Evolutionary conservation across 2,888 invertebrate genomes (phyloP).

Genomic region (Proisotoma minuta): DNA sequence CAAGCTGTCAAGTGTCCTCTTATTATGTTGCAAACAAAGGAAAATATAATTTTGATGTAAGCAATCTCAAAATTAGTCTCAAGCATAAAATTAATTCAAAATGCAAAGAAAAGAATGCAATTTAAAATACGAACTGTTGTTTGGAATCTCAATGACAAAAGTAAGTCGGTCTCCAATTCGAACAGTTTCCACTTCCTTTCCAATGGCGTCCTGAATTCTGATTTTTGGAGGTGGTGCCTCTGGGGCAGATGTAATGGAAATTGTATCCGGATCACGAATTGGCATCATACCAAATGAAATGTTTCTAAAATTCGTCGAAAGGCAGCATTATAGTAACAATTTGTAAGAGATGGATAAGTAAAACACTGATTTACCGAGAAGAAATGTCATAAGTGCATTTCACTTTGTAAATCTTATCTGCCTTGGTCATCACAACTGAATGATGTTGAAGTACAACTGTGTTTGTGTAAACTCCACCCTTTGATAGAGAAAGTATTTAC

Average conservation of each 20-base stretch:
- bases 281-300: conserved; percentile 97
- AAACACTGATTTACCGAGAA: conserved; percentile 53
- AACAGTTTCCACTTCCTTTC: conserved; percentile 87
- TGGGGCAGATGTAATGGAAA: conserved; percentile 89
- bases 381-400: conserved; percentile 95
- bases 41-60: too few relatives aligned
- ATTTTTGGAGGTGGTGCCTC: conserved; percentile 92
- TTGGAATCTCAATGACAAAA: conserved; percentile 92
- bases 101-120: too few relatives aligned
- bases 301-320: conserved; percentile 70
- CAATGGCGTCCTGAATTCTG: conserved; percentile 78
- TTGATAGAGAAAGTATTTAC: conserved; percentile 6
- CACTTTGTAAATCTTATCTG: conserved; percentile 93
- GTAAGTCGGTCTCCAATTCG: conserved; percentile 90
- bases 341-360: neutral
- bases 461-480: conserved; percentile 90
- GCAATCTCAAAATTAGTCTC: too few relatives aligned
- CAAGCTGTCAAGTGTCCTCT: too few relatives aligned
- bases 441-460: conserved; percentile 92
- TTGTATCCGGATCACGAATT: conserved; percentile 92
- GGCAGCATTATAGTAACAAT: neutral
- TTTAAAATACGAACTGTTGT: conserved; percentile 77
- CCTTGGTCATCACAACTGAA: conserved; percentile 93
- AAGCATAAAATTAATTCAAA: neutral
- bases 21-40: too few relatives aligned